Percentiles rank a stretch among this genome's conserved stretches.
Conservation (phyloP, 2,797 vertebrate species). For the Glossophaga mutica region DNA sequence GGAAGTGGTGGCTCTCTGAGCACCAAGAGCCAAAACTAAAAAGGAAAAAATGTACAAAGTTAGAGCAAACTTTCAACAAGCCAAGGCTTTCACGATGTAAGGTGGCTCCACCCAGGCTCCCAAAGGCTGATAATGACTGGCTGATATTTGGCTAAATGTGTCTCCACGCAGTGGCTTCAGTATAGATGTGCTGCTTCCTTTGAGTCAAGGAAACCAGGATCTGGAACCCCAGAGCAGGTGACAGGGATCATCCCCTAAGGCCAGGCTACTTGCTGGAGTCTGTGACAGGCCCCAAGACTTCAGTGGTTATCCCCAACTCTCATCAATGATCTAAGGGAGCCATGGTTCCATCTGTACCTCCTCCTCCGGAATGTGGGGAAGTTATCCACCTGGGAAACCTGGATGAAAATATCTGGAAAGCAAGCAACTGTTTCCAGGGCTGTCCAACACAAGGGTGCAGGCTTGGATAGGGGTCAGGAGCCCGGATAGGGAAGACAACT, state of each 20-base stretch:
- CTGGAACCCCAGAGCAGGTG: neutral
- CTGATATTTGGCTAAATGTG: neutral
- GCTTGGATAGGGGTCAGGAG: neutral
- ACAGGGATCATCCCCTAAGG: neutral
- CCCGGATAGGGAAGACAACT: neutral
- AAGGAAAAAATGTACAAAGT: conserved; percentile 73
- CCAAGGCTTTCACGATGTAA: conserved; percentile 22
- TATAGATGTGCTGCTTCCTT: neutral
- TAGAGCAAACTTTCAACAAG: conserved; percentile 74
- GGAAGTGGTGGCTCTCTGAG: conserved; percentile 74
- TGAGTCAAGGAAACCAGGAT: neutral
- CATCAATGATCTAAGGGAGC: neutral
- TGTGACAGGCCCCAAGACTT: neutral
- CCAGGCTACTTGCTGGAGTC: neutral
- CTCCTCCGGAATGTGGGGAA: neutral
- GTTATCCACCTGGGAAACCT: neutral
- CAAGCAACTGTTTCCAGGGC: neutral
- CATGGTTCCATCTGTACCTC: neutral
- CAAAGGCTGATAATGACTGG: neutral
- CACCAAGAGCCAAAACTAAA: conserved; percentile 75
- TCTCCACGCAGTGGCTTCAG: neutral
- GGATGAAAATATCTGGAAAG: neutral
- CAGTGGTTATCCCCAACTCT: neutral
- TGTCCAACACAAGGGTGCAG: neutral
- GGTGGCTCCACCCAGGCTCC: neutral